phyloP scores from a whole-genome alignment of 2,113 vertebrate species.

The Petroica traversi region DNA sequence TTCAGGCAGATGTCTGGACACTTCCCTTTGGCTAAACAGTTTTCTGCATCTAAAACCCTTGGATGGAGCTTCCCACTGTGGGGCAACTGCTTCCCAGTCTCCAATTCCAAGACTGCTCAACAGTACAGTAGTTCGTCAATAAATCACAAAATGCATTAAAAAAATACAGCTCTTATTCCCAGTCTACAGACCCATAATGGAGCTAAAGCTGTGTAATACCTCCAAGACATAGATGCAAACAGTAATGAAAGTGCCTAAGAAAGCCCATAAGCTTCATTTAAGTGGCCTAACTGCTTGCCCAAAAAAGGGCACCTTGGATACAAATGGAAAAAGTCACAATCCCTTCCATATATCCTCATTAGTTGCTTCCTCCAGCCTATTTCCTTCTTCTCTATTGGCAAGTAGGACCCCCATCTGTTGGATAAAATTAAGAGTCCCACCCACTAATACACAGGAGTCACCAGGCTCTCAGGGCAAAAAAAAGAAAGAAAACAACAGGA shows the following conservation, averaged over 20 bases:
- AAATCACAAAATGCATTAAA: neutral
- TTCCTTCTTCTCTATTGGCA: neutral
- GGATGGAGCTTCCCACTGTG: neutral
- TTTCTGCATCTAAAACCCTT: neutral
- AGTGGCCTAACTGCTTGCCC: neutral
- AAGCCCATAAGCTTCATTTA: neutral
- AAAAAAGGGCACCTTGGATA: conserved; percentile 6
- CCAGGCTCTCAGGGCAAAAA: neutral
- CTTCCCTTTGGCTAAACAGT: neutral
- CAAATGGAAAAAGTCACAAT: neutral
- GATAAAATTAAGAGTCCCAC: neutral
- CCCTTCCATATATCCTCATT: conserved; percentile 2
- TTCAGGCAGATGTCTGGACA: neutral
- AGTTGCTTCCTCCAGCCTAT: neutral
- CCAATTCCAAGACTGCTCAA: neutral
- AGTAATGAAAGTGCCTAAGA: neutral
- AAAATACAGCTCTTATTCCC: neutral
- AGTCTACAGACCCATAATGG: neutral
- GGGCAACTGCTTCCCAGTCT: neutral
- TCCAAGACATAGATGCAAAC: neutral
- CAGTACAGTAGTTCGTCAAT: neutral
- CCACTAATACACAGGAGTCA: neutral
- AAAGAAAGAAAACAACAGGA: conserved; percentile 18
- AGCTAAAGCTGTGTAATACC: neutral
- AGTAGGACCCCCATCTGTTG: neutral